These are phyloP conservation scores for Tretioscincus oriximinensis DNA, from an alignment of 2,113 vertebrate genomes.

Conservation along the genomic window DNA sequence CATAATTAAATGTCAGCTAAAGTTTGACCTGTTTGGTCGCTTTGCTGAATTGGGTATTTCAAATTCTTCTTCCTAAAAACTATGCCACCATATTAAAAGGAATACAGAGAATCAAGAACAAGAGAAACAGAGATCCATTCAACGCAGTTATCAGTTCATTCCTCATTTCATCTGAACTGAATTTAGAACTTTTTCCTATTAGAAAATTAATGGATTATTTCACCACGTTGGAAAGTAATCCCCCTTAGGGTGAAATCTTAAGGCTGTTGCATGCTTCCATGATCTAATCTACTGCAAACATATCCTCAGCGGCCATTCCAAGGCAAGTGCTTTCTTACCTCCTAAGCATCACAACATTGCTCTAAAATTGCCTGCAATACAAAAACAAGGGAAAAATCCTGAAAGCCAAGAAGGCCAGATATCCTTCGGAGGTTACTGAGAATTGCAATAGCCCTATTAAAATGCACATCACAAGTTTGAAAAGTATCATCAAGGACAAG, in stretches of 20 bases:
- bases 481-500: no score
- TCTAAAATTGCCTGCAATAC: no score
- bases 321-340: background rate
- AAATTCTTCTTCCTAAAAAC: slow-evolving; percentile 8
- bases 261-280: background rate
- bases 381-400: no score
- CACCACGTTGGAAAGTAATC: background rate
- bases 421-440: no score
- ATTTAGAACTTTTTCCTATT: background rate
- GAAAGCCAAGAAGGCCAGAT: no score
- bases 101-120: background rate
- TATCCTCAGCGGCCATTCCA: background rate
- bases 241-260: background rate
- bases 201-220: background rate
- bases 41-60: slow-evolving; percentile 29
- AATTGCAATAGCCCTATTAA: no score
- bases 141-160: background rate
- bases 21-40: background rate
- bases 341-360: background rate
- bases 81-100: background rate
- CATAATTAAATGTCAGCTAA: background rate
- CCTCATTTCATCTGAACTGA: background rate
- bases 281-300: background rate
- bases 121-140: background rate
- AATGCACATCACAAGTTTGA: no score